Percentiles rank a stretch among this genome's conserved stretches.
These are phyloP conservation scores for Sus cebifrons DNA, from an alignment of 2,797 vertebrate species.

Conservation along the genomic window DNA sequence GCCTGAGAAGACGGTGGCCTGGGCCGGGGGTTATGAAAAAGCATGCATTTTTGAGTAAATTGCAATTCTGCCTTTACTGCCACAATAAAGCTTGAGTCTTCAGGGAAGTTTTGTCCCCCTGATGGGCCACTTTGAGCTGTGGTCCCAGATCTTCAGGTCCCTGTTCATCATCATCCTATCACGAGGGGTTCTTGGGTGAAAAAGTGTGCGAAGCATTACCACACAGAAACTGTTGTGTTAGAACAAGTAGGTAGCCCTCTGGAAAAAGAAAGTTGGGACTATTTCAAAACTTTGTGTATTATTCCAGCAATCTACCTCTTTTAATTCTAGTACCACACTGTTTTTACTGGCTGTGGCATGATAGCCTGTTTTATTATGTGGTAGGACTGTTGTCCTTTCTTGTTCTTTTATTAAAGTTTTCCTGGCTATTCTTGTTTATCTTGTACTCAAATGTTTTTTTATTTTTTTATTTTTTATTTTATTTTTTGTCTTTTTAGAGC, in stretches of 20 bases:
- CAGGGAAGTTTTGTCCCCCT: neutral
- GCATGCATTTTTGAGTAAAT: neutral
- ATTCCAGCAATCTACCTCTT: neutral
- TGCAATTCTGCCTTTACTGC: neutral
- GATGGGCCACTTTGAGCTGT: neutral
- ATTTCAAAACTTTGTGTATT: conserved; percentile 22
- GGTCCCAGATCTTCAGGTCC: neutral
- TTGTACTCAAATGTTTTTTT: conserved; percentile 27
- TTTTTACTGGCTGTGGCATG: neutral
- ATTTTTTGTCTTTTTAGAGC: no score
- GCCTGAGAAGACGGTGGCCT: neutral
- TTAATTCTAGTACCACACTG: neutral
- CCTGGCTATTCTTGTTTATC: conserved; percentile 23
- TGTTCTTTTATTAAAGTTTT: conserved; percentile 7
- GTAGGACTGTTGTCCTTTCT: neutral
- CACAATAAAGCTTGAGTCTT: neutral
- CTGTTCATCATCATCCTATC: neutral
- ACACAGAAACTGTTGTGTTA: neutral
- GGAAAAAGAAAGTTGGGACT: neutral
- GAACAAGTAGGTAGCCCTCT: neutral
- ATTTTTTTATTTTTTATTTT: no score
- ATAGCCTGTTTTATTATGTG: neutral
- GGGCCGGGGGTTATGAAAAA: neutral
- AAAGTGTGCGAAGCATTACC: neutral
- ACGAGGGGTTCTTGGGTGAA: neutral